These are phyloP conservation scores for Drosophila ercepeae DNA, from an alignment of 1,140 invertebrate species.

Conservation along the genomic window DNA sequence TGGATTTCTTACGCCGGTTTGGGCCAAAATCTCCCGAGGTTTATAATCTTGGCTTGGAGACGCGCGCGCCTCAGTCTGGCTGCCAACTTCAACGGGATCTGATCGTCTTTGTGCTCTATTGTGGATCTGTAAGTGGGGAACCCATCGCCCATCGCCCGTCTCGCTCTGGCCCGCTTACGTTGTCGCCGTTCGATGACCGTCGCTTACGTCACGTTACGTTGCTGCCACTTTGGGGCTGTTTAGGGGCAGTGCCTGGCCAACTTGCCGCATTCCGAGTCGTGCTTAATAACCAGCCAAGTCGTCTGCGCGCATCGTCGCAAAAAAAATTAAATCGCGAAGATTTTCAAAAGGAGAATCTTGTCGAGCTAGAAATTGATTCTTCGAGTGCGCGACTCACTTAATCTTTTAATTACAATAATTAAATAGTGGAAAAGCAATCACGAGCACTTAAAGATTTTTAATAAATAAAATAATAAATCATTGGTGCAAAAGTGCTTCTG, in stretches of 20 bases:
- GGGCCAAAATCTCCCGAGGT: conserved; percentile 19
- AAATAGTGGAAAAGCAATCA: conserved; percentile 8
- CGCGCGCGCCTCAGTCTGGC: conserved; percentile 74
- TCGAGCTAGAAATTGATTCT: conserved; percentile 29
- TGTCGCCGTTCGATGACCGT: conserved; percentile 68
- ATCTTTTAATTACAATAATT: conserved; percentile 36
- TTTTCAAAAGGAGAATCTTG: conserved; percentile 31
- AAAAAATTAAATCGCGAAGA: conserved; percentile 4
- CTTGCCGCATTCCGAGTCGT: conserved; percentile 80
- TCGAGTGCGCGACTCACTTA: conserved; percentile 26
- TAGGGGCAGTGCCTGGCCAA: conserved; percentile 49
- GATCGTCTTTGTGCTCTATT: conserved; percentile 44
- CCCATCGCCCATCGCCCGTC: conserved; percentile 17
- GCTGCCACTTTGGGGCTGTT: conserved; percentile 50
- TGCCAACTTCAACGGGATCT: conserved; percentile 78
- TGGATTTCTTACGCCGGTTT: conserved; percentile 48
- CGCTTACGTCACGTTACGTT: conserved; percentile 44
- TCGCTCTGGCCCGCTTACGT: conserved; percentile 55
- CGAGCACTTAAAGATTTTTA: not conserved
- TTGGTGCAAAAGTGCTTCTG: conserved; percentile 1
- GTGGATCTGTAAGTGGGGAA: conserved; percentile 52
- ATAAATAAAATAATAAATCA: not conserved
- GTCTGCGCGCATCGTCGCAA: conserved; percentile 60
- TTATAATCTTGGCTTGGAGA: conserved; percentile 55
- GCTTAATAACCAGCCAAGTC: conserved; percentile 70